These are phyloP conservation scores for Palaemon carinicauda DNA, from an alignment of 1,140 invertebrate species.

Conservation along the genomic window DNA sequence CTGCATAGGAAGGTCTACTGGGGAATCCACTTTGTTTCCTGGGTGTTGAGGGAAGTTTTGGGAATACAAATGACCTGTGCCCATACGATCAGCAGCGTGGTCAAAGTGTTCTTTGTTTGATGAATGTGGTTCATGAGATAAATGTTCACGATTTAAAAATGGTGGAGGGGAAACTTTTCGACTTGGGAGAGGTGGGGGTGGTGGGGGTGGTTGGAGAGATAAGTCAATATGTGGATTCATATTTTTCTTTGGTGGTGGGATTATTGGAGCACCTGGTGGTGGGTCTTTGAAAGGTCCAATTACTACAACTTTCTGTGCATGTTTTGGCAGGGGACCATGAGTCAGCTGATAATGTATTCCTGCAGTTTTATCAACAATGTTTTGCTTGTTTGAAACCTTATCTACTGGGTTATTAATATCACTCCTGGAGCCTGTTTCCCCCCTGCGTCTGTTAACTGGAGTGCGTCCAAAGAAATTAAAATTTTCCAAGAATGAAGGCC, in stretches of 20 bases:
- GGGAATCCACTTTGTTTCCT: background rate
- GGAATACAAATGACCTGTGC: too few species aligned
- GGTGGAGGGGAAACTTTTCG: background rate
- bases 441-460: conserved; percentile 14
- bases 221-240: background rate
- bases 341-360: conserved; percentile 11
- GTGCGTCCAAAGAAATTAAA: conserved; percentile 30
- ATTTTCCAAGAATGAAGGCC: conserved; percentile 23
- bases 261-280: conserved; percentile 22
- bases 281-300: conserved; percentile 28
- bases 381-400: background rate
- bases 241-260: background rate
- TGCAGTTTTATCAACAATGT: background rate
- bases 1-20: background rate
- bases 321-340: conserved; percentile 11
- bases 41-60: background rate
- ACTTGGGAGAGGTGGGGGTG: background rate
- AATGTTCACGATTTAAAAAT: background rate
- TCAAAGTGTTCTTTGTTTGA: background rate
- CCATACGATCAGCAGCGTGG: too few species aligned
- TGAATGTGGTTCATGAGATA: background rate
- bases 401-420: background rate
- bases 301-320: conserved; percentile 32
- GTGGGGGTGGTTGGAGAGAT: background rate
- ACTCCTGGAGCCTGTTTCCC: background rate